Evolutionary conservation across 30 jellyfish, hydroid and myxozoan species (phyloP).

Genomic region (Turritopsis dohrnii): DNA sequence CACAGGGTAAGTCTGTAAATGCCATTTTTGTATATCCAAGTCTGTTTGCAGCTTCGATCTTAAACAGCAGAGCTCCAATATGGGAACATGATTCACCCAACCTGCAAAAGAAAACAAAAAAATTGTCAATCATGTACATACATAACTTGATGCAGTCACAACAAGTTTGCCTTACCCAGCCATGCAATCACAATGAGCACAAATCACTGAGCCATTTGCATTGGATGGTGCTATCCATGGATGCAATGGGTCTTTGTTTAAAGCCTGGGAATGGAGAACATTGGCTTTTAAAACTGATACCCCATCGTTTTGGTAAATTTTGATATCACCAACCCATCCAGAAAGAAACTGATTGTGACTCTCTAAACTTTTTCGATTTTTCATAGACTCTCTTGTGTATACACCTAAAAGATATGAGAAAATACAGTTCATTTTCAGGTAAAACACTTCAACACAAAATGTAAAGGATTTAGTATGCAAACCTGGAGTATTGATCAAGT

Average conservation of each 20-base stretch:
- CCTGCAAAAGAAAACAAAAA: no score
- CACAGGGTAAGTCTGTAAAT: slow-evolving; percentile 30
- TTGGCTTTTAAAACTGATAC: neutral
- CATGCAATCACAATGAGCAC: slow-evolving; percentile 23
- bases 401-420: slow-evolving; percentile 13
- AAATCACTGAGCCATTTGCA: slow-evolving; percentile 7
- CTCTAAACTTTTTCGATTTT: slow-evolving; percentile 39
- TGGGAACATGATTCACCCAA: slow-evolving; percentile 66
- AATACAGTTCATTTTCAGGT: neutral
- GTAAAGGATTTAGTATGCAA: neutral
- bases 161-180: slow-evolving; percentile 21
- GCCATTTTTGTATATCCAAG: slow-evolving; percentile 44
- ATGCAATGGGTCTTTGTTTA: slow-evolving; percentile 2
- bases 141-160: no score
- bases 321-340: slow-evolving; percentile 36
- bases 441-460: neutral
- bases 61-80: slow-evolving; percentile 52
- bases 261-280: no score
- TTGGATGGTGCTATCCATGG: slow-evolving; percentile 2
- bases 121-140: no score
- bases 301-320: neutral
- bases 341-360: slow-evolving; percentile 42
- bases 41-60: slow-evolving; percentile 43
- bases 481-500: slow-evolving; percentile 35
- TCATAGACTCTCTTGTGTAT: slow-evolving; percentile 42